Conservation (phyloP, 2,113 vertebrate genomes). For the Platanista minor region DNA sequence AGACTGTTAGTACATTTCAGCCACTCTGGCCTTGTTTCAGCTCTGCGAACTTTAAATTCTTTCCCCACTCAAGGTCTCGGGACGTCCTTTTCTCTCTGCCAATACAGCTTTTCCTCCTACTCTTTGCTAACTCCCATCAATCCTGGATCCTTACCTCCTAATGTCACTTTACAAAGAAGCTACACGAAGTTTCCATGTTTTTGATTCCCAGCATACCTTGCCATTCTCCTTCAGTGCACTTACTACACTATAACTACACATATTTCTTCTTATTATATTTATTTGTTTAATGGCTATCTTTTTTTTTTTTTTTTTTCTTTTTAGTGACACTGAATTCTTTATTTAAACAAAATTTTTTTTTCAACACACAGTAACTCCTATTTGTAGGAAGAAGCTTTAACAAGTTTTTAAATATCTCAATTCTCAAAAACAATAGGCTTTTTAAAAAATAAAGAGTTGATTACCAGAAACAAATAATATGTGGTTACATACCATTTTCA, state of each 20-base stretch:
- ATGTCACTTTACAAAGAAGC: background rate
- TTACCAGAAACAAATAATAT: conserved; percentile 51
- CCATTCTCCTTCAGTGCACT: background rate
- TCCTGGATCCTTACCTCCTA: background rate
- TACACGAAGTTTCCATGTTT: background rate
- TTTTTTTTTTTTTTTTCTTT: too few relatives aligned
- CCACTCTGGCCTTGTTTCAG: background rate
- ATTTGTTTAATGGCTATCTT: background rate
- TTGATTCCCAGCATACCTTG: background rate
- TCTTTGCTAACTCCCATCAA: background rate
- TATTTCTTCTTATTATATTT: background rate
- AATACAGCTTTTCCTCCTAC: background rate
- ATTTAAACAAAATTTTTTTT: conserved; percentile 35
- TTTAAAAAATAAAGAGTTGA: conserved; percentile 49
- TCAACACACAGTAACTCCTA: background rate
- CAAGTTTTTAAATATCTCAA: conserved; percentile 49
- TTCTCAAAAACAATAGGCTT: conserved; percentile 52
- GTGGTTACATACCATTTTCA: conserved; percentile 25
- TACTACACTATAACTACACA: background rate
- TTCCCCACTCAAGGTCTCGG: background rate
- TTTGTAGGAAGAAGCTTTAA: conserved; percentile 57
- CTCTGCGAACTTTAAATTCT: background rate
- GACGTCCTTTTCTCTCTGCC: background rate
- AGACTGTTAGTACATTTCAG: background rate
- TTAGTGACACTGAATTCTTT: conserved; percentile 65